phyloP scores from a whole-genome alignment of 2,113 vertebrate genomes.

The Heliornis fulica region DNA sequence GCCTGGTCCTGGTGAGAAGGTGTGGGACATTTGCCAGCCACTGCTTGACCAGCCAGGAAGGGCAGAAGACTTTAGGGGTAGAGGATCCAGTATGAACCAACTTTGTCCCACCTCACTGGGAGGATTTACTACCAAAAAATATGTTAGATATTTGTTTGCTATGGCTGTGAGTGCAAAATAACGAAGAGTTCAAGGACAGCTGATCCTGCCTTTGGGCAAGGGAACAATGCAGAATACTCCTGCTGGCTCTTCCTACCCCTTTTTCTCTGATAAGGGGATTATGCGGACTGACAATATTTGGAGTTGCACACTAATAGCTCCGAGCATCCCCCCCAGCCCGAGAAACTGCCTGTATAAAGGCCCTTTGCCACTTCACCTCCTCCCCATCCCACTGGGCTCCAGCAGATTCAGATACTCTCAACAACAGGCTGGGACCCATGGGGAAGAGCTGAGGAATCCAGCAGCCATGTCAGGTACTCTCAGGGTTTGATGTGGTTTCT shows the following conservation, averaged over 20 bases:
- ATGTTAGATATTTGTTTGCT: neutral
- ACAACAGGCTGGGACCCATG: fast-evolving
- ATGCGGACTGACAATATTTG: neutral
- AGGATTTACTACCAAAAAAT: neutral
- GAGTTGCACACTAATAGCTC: neutral
- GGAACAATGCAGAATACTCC: neutral
- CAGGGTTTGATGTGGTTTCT: neutral
- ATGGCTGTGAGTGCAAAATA: neutral
- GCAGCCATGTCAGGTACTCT: fast-evolving
- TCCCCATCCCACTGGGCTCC: neutral
- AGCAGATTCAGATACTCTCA: neutral
- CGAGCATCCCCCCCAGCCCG: fast-evolving
- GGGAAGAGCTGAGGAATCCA: neutral
- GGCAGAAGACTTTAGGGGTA: neutral
- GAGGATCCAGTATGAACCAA: neutral
- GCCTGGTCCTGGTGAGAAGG: neutral
- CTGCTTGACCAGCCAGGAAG: neutral
- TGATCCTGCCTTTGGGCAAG: neutral
- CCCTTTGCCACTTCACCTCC: neutral
- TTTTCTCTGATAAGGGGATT: neutral
- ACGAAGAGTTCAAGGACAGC: neutral
- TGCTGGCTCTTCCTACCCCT: neutral
- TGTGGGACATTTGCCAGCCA: neutral
- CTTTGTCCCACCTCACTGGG: neutral
- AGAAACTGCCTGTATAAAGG: neutral